Conservation (phyloP, 1,140 invertebrate genomes). For the Coelopa frigida region DNA sequence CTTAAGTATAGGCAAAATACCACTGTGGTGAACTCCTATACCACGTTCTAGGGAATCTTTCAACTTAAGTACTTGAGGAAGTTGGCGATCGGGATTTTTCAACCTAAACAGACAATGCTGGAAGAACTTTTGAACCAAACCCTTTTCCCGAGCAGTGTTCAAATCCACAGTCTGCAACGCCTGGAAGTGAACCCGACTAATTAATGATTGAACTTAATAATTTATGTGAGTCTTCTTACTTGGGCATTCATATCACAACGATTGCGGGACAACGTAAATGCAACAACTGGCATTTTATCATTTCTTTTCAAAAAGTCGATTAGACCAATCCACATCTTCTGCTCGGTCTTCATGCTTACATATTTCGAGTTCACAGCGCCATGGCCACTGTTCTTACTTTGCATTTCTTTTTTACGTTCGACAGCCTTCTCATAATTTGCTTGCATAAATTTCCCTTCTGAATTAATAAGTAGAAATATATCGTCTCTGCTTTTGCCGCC, state of each 20-base stretch:
- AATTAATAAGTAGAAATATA: conserved; percentile 77
- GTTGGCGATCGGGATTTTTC: conserved; percentile 74
- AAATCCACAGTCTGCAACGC: conserved; percentile 68
- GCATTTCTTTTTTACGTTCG: conserved; percentile 54
- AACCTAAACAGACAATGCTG: conserved; percentile 77
- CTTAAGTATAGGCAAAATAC: conserved; percentile 92
- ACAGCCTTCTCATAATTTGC: conserved; percentile 64
- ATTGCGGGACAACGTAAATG: conserved; percentile 90
- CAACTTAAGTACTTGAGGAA: conserved; percentile 82
- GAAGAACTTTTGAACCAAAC: conserved; percentile 67
- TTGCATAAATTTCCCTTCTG: conserved; percentile 59
- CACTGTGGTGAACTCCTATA: conserved; percentile 95
- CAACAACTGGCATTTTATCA: conserved; percentile 85
- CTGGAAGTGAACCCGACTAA: conserved; percentile 6
- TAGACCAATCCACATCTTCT: conserved; percentile 78
- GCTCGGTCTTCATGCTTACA: conserved; percentile 44
- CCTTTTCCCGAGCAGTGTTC: conserved; percentile 75
- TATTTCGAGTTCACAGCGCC: conserved; percentile 5
- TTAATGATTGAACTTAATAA: background rate
- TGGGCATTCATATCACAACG: conserved; percentile 69
- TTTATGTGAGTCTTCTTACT: conserved; percentile 17
- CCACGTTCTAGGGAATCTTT: conserved; percentile 76
- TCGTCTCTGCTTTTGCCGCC: conserved; percentile 76
- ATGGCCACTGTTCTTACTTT: conserved; percentile 22
- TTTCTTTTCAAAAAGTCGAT: conserved; percentile 69